phyloP scores from a whole-genome alignment of 1,140 invertebrate species.

The Trachymyrmex septentrionalis region DNA sequence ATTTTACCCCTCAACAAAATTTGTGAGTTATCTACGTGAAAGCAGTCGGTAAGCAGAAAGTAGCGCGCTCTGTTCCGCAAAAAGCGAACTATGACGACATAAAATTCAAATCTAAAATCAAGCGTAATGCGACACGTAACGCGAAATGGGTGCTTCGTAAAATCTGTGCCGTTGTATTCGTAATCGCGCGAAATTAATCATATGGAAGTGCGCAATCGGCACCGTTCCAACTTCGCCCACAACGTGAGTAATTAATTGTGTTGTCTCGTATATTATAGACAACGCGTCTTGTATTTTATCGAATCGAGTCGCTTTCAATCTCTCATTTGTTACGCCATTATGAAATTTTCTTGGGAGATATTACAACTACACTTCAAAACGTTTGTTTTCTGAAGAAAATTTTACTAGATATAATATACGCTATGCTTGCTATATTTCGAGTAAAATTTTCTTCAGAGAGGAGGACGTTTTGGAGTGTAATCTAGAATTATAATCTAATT shows the following conservation, averaged over 20 bases:
- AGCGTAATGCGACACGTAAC: background rate
- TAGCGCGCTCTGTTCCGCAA: background rate
- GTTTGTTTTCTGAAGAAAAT: too few species aligned
- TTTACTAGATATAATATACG: too few species aligned
- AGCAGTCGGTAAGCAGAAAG: background rate
- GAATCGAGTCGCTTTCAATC: background rate
- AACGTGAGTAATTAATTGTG: background rate
- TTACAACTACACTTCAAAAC: too few species aligned
- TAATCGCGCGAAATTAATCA: slow-evolving; percentile 16
- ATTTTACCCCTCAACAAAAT: background rate
- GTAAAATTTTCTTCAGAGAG: too few species aligned
- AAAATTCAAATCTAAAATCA: background rate
- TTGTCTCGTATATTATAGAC: background rate
- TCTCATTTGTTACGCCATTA: background rate
- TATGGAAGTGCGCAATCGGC: background rate
- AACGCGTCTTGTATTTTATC: background rate
- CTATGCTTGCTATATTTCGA: too few species aligned
- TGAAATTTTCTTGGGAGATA: too few species aligned
- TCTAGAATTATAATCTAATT: background rate
- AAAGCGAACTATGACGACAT: background rate
- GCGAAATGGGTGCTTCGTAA: background rate
- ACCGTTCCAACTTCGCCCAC: background rate
- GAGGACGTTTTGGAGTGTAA: too few species aligned
- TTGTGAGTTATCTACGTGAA: background rate
- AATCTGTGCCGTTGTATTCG: background rate